A percentile compares a stretch with the other conserved stretches of the same genome.
Evolutionary conservation across 2,888 invertebrate species (phyloP).

Genomic region (Schizaphis graminum): DNA sequence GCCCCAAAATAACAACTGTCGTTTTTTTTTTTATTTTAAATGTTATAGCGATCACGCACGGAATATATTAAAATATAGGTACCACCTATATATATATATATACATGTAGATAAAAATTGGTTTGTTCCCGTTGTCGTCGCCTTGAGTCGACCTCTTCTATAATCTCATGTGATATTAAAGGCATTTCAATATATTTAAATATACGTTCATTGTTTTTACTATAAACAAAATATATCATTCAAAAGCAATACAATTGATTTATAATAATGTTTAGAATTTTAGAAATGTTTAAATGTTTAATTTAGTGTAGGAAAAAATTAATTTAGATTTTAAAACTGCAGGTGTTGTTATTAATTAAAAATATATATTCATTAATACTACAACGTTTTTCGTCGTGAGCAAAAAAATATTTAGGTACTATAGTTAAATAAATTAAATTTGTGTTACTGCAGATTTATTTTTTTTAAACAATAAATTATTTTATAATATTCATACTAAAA

Average conservation of each 20-base stretch:
- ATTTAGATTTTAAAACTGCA: not conserved
- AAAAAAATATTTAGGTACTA: not conserved
- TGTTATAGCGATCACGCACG: constrained; percentile 55
- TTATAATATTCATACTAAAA: not conserved
- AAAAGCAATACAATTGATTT: not conserved
- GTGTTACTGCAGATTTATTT: not conserved
- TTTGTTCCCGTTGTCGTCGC: constrained; percentile 36
- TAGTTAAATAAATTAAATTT: not conserved
- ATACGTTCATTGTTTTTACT: not conserved
- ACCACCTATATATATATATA: not conserved
- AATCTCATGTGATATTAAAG: constrained; percentile 13
- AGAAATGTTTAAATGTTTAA: not conserved
- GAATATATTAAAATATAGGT: constrained; percentile 58
- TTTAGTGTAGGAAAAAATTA: not conserved
- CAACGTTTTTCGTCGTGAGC: not conserved
- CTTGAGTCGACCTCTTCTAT: not conserved
- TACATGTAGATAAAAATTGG: constrained; percentile 32
- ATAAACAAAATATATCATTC: not conserved
- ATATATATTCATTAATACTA: not conserved
- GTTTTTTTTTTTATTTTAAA: constrained; percentile 36
- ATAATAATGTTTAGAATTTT: not conserved
- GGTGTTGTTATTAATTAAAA: not conserved
- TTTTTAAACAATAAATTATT: not conserved
- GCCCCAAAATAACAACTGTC: constrained; percentile 61
- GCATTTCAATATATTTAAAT: not conserved